Evolutionary conservation across 2,113 vertebrate species (phyloP).

Genomic region (Empidonax alnorum): DNA sequence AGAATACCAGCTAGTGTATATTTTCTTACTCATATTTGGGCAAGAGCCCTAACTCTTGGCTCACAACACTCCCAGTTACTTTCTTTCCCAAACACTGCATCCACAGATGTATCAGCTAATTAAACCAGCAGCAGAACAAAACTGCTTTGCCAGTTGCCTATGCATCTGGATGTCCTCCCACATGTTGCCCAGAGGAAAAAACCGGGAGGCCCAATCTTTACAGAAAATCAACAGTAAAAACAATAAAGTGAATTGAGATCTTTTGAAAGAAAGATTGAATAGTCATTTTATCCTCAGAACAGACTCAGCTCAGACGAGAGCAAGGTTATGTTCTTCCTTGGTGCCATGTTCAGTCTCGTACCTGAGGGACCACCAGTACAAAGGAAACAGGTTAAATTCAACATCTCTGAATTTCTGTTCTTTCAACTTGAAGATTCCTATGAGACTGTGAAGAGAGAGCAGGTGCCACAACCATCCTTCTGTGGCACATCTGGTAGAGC

Average conservation of each 20-base stretch:
- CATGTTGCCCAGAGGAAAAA: slow-evolving; percentile 7
- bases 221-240: neutral
- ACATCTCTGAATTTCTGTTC: neutral
- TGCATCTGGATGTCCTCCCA: neutral
- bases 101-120: slow-evolving; percentile 26
- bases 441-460: neutral
- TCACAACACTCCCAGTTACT: neutral
- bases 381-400: neutral
- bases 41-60: slow-evolving; percentile 7
- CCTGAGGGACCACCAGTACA: neutral
- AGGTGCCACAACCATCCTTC: neutral
- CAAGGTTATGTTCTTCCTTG: neutral
- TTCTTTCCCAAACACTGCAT: slow-evolving; percentile 1
- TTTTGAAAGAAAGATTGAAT: neutral
- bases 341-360: neutral
- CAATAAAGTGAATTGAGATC: neutral
- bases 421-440: neutral
- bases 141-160: neutral
- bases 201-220: slow-evolving; percentile 41
- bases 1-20: neutral
- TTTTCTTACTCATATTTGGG: neutral
- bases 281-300: neutral
- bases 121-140: slow-evolving; percentile 17
- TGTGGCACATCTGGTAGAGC: neutral
- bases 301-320: neutral